These are phyloP conservation scores for Dipodomys ordii DNA, from an alignment of 2,113 vertebrate species.

Conservation along the genomic window DNA sequence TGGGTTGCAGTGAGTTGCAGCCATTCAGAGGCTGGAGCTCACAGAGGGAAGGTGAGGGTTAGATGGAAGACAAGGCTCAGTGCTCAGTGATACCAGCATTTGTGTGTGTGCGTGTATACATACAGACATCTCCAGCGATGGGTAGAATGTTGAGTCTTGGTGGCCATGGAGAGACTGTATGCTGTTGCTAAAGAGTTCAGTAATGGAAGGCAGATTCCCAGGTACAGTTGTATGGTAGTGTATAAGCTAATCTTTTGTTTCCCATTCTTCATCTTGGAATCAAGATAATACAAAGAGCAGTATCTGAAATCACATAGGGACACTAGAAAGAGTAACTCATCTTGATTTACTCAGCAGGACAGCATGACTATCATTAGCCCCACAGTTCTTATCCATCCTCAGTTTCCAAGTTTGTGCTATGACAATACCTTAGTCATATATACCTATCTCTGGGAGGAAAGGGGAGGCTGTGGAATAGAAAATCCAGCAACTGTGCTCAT, in stretches of 20 bases:
- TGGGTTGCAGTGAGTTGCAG: too few species aligned
- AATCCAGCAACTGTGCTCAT: not conserved
- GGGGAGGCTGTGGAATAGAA: not conserved
- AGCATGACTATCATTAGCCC: fast-evolving
- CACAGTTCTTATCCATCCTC: not conserved
- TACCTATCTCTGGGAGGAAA: not conserved
- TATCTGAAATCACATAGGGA: not conserved
- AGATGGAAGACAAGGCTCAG: not conserved
- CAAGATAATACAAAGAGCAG: not conserved
- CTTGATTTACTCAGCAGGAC: not conserved
- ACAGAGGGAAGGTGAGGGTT: too few species aligned
- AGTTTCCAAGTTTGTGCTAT: not conserved
- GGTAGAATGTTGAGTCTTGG: not conserved
- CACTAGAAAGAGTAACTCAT: not conserved
- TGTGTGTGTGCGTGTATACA: fast-evolving
- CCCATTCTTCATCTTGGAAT: not conserved
- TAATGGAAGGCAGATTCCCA: not conserved
- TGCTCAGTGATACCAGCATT: not conserved
- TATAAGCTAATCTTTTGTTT: not conserved
- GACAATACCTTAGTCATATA: not conserved
- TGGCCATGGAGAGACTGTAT: not conserved
- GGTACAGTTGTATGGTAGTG: not conserved
- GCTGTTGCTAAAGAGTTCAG: not conserved
- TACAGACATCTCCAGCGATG: not conserved
- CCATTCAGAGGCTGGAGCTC: too few species aligned